Evolutionary conservation across 1,140 invertebrate genomes (phyloP).

Genomic region (Copidosoma floridanum): DNA sequence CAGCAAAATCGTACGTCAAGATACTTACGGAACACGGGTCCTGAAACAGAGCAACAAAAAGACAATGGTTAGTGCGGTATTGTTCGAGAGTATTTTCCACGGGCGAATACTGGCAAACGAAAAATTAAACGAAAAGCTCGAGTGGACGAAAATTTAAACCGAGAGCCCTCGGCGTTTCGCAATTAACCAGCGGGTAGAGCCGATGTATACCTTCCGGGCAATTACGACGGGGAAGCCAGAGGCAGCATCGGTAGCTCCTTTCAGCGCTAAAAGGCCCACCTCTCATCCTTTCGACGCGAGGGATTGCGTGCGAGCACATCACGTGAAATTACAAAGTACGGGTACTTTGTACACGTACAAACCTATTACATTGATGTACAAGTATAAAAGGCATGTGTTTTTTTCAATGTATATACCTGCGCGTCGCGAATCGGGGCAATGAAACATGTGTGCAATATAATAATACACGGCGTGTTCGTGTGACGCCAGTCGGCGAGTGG

Average conservation of each 20-base stretch:
- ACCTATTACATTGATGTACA: too few relatives aligned
- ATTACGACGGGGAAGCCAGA: conserved; percentile 24
- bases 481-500: background rate
- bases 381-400: background rate
- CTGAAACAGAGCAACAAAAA: conserved; percentile 52
- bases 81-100: too few relatives aligned
- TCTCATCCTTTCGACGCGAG: too few relatives aligned
- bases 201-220: conserved; percentile 15
- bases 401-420: too few relatives aligned
- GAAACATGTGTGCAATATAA: too few relatives aligned
- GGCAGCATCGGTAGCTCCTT: too few relatives aligned
- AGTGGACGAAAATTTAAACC: background rate
- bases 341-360: too few relatives aligned
- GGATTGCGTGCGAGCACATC: conserved; percentile 6
- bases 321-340: conserved; percentile 16
- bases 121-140: background rate
- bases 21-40: conserved; percentile 58
- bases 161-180: background rate
- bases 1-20: too few relatives aligned
- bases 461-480: conserved; percentile 7
- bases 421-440: too few relatives aligned
- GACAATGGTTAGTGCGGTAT: conserved; percentile 2
- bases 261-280: too few relatives aligned
- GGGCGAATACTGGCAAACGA: too few relatives aligned
- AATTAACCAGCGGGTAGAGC: too few relatives aligned